These are phyloP conservation scores for Hyposoter didymator DNA, from an alignment of 2,888 invertebrate genomes.

Conservation along the genomic window DNA sequence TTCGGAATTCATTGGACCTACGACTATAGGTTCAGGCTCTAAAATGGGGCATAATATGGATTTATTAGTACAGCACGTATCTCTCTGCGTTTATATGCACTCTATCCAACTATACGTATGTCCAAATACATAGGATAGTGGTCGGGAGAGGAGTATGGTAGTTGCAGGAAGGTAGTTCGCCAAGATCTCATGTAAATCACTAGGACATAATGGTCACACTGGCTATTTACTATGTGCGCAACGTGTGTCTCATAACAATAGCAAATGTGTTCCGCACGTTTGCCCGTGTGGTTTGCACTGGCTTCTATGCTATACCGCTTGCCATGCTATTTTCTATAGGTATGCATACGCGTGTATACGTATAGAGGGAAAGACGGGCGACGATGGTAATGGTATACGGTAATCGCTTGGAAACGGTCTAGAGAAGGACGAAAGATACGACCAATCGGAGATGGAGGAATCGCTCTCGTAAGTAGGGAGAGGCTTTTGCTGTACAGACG, in stretches of 20 bases:
- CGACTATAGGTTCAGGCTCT: not conserved
- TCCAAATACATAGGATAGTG: conserved; percentile 4
- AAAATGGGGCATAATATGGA: not conserved
- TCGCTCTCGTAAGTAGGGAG: conserved; percentile 34
- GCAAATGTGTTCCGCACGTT: conserved; percentile 66
- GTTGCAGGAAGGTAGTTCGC: conserved; percentile 73
- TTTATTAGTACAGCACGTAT: not conserved
- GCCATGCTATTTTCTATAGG: conserved; percentile 13
- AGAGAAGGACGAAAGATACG: conserved; percentile 32
- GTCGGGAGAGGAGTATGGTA: conserved; percentile 35
- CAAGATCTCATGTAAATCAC: conserved; percentile 81
- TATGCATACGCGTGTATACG: not conserved
- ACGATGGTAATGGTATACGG: conserved; percentile 57
- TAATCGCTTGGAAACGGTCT: conserved; percentile 49
- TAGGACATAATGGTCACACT: conserved; percentile 77
- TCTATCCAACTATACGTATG: conserved; percentile 8
- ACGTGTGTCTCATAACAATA: conserved; percentile 71
- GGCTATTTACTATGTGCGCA: conserved; percentile 74
- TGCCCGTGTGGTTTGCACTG: conserved; percentile 57
- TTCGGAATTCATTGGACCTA: not conserved
- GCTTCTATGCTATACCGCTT: conserved; percentile 24
- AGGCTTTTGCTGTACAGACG: conserved; percentile 55
- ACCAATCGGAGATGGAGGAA: conserved; percentile 27
- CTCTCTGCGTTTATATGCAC: conserved; percentile 1
- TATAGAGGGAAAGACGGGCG: conserved; percentile 35